Percentiles rank a stretch among this genome's conserved stretches.
Evolutionary conservation across 23 tunicate genomes (phyloP).

Genomic region (Halocynthia roretzi): DNA sequence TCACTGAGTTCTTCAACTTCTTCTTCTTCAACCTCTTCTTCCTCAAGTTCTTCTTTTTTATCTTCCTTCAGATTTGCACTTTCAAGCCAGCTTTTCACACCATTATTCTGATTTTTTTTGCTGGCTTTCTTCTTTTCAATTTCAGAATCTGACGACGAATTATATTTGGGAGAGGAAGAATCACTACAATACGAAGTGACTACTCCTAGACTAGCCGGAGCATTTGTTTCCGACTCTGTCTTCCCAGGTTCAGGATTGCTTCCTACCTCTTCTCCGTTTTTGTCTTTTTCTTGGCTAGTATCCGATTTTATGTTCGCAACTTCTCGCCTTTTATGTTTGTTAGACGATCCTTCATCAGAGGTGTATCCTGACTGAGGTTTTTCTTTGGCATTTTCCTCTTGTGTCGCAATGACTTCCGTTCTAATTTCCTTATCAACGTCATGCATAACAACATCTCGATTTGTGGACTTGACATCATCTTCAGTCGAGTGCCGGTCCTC

Average conservation of each 20-base stretch:
- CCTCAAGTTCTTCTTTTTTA: not conserved
- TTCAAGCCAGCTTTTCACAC: not conserved
- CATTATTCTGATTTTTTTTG: not conserved
- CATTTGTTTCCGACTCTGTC: not conserved
- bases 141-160: constrained; percentile 26
- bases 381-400: not conserved
- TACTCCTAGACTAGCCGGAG: not conserved
- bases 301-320: not conserved
- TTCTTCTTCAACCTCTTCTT: constrained; percentile 7
- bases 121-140: constrained; percentile 7
- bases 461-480: not conserved
- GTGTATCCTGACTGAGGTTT: not conserved
- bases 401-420: not conserved
- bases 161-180: constrained; percentile 16
- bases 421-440: not conserved
- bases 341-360: not conserved
- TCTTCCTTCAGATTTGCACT: not conserved
- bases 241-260: not conserved
- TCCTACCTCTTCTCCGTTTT: not conserved
- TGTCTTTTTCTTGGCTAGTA: not conserved
- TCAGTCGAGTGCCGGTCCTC: not conserved
- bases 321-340: not conserved
- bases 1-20: constrained; percentile 30
- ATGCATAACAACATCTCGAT: not conserved
- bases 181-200: not conserved